A percentile compares a stretch with the other conserved stretches of the same genome.
Conservation (phyloP, 2,113 vertebrate species). For the Picathartes gymnocephalus region DNA sequence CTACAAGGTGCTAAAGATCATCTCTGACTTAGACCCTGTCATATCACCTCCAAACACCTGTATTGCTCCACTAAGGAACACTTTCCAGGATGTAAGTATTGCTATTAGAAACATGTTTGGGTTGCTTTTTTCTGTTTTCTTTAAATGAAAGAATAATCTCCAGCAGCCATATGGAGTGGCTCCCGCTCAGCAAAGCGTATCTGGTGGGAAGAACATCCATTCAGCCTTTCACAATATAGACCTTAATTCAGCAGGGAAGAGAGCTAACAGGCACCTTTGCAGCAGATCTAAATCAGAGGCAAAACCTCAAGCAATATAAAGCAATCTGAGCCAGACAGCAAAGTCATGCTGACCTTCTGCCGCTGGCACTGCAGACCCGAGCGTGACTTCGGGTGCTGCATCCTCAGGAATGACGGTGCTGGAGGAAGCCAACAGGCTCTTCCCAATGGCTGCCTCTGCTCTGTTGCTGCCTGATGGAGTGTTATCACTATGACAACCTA, state of each 20-base stretch:
- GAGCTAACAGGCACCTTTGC: neutral
- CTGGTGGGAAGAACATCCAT: neutral
- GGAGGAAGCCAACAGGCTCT: neutral
- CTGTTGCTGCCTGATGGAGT: neutral
- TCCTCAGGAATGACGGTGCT: neutral
- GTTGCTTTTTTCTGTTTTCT: neutral
- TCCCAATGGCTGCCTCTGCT: neutral
- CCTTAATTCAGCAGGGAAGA: neutral
- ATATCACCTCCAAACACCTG: neutral
- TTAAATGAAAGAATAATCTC: neutral
- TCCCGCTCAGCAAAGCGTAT: neutral
- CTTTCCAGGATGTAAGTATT: neutral
- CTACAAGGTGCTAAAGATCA: neutral
- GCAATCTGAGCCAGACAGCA: neutral
- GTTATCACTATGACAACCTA: conserved; percentile 53
- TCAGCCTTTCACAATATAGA: neutral
- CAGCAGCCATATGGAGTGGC: neutral
- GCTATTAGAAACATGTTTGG: neutral
- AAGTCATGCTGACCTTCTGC: neutral
- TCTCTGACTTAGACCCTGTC: neutral
- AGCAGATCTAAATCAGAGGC: neutral
- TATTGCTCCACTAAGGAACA: neutral
- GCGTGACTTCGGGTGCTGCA: fast-evolving
- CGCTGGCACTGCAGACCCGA: fast-evolving
- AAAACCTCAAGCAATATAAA: neutral